A percentile compares a stretch with the other conserved stretches of the same genome.
phyloP scores from a whole-genome alignment of 2,113 vertebrate species.

The Microcebus griseorufus region DNA sequence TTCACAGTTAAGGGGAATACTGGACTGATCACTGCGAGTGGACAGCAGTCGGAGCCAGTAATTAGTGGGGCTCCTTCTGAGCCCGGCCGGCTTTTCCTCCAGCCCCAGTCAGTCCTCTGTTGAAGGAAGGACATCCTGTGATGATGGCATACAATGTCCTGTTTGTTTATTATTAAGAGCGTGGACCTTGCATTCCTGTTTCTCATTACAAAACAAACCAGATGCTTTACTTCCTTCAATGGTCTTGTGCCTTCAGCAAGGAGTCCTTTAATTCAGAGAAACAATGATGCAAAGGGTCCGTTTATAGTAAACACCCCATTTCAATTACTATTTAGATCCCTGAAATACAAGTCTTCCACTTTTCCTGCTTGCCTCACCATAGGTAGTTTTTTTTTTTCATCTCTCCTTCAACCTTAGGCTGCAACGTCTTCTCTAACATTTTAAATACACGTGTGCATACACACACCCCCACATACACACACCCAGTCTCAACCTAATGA shows the following conservation, averaged over 20 bases:
- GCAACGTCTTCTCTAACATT: constrained; percentile 74
- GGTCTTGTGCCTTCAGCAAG: constrained; percentile 82
- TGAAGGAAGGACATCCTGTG: constrained; percentile 95
- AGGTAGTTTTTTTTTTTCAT: constrained; percentile 26
- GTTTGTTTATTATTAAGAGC: constrained; percentile 91
- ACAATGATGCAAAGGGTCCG: constrained; percentile 81
- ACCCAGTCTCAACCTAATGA: constrained; percentile 75
- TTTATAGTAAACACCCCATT: constrained; percentile 80
- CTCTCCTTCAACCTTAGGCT: constrained; percentile 42
- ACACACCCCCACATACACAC: constrained; percentile 75
- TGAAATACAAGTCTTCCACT: constrained; percentile 65
- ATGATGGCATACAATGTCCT: constrained; percentile 93
- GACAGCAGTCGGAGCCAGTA: constrained; percentile 52
- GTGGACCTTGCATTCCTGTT: constrained; percentile 88
- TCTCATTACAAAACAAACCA: constrained; percentile 91
- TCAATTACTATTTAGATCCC: constrained; percentile 33
- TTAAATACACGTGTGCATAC: constrained; percentile 65
- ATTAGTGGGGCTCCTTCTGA: constrained; percentile 59
- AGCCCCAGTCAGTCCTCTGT: constrained; percentile 80
- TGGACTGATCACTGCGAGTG: not conserved
- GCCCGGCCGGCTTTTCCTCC: constrained; percentile 76
- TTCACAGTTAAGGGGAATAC: not conserved
- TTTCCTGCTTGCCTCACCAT: constrained; percentile 70
- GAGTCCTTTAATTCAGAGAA: constrained; percentile 81
- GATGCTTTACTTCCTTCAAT: constrained; percentile 88